Conservation (phyloP, 2,113 vertebrate genomes). For the Progne subis region DNA sequence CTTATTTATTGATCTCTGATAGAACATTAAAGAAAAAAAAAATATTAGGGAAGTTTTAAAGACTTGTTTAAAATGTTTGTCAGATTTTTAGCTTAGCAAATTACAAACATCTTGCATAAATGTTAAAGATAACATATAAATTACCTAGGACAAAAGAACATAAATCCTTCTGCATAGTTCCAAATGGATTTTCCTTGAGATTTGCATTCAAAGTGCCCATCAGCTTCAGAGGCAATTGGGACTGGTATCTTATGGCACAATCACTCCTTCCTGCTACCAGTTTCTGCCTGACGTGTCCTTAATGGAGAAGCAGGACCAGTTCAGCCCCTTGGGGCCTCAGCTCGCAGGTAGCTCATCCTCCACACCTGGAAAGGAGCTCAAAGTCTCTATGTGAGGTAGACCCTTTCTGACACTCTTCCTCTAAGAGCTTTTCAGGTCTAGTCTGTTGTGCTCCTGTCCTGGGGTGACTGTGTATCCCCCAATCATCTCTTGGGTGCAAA, state of each 20-base stretch:
- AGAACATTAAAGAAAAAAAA: not conserved
- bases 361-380: fast-evolving
- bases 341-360: not conserved
- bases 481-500: too few relatives aligned
- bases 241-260: not conserved
- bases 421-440: not conserved
- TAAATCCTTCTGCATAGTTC: not conserved
- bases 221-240: not conserved
- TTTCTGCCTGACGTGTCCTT: not conserved
- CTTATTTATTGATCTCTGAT: conserved; percentile 9
- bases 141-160: not conserved
- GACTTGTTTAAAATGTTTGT: not conserved
- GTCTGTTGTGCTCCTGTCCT: not conserved
- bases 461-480: too few relatives aligned
- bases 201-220: not conserved
- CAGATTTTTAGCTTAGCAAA: not conserved
- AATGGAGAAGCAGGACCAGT: not conserved
- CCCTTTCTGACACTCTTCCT: not conserved
- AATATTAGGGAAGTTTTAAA: not conserved
- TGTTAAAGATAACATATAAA: not conserved
- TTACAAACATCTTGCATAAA: not conserved
- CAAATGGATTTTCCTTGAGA: not conserved
- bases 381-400: not conserved
- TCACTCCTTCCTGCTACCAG: not conserved
- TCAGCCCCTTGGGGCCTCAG: not conserved